Percentiles rank a stretch among this genome's conserved stretches.
Evolutionary conservation across 1,140 invertebrate species (phyloP).

Genomic region (Eciton burchellii): DNA sequence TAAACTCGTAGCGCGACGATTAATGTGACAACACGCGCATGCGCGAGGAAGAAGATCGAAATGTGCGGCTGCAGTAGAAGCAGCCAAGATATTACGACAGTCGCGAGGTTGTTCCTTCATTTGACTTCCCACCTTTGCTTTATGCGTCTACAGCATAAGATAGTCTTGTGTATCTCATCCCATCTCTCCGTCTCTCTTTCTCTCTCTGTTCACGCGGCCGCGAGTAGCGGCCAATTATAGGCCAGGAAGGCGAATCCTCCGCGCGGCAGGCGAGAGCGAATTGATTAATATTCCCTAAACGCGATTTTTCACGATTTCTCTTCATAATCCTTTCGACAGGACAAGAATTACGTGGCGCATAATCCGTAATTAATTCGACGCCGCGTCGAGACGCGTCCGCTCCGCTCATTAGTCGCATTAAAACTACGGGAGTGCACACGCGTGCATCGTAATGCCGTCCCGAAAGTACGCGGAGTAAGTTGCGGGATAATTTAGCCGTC

Average conservation of each 20-base stretch:
- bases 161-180: too few species aligned
- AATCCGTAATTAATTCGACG: slow-evolving; percentile 37
- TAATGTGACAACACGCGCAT: too few species aligned
- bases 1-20: too few species aligned
- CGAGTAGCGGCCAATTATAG: background rate
- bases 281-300: slow-evolving; percentile 35
- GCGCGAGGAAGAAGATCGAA: too few species aligned
- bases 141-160: too few species aligned
- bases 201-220: background rate
- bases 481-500: slow-evolving; percentile 72
- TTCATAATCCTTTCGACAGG: background rate
- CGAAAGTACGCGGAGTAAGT: background rate
- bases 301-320: background rate
- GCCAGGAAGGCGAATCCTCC: slow-evolving; percentile 22
- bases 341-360: slow-evolving; percentile 27
- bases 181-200: too few species aligned
- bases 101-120: too few species aligned
- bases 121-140: too few species aligned
- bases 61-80: too few species aligned
- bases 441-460: slow-evolving; percentile 41
- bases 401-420: slow-evolving; percentile 42
- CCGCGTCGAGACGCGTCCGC: slow-evolving; percentile 35
- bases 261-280: background rate
- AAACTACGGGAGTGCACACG: background rate
- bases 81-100: too few species aligned